phyloP scores from a whole-genome alignment of 1,140 invertebrate species.

The Nasonia giraulti region DNA sequence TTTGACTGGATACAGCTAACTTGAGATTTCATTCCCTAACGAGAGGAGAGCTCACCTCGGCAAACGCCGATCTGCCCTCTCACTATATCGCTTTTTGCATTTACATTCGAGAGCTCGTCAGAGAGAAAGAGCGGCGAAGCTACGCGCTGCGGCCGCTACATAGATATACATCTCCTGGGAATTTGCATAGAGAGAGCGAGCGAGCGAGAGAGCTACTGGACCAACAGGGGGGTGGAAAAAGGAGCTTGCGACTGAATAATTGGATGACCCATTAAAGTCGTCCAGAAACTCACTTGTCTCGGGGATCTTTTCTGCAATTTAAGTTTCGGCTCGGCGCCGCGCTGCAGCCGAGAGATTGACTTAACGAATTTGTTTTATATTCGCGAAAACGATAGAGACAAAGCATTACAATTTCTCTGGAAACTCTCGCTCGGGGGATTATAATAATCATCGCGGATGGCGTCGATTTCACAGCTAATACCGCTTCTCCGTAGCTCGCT shows the following conservation, averaged over 20 bases:
- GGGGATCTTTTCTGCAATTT: slow-evolving; percentile 41
- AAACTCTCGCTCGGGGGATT: neutral
- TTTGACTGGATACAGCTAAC: slow-evolving; percentile 25
- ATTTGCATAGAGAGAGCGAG: slow-evolving; percentile 37
- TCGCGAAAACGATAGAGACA: slow-evolving; percentile 45
- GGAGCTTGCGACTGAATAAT: slow-evolving; percentile 48
- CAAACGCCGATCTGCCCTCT: neutral
- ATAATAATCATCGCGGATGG: neutral
- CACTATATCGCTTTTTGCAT: slow-evolving; percentile 22
- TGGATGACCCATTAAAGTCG: slow-evolving; percentile 51
- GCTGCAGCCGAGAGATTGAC: neutral
- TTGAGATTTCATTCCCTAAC: slow-evolving; percentile 47
- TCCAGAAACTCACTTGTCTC: slow-evolving; percentile 42
- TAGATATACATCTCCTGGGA: slow-evolving; percentile 36
- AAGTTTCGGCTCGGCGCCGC: slow-evolving; percentile 9
- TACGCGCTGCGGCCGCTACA: neutral
- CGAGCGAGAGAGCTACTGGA: neutral
- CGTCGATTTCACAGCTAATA: neutral
- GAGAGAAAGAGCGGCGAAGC: neutral
- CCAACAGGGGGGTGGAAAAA: neutral
- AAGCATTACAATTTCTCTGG: slow-evolving; percentile 12
- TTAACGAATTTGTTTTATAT: slow-evolving; percentile 46
- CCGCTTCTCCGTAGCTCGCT: neutral
- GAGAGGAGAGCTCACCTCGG: slow-evolving; percentile 30
- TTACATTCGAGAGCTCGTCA: slow-evolving; percentile 50